Conservation (phyloP, 30 jellyfish, hydroid and myxozoan species). For the Hydractinia symbiolongicarpus region DNA sequence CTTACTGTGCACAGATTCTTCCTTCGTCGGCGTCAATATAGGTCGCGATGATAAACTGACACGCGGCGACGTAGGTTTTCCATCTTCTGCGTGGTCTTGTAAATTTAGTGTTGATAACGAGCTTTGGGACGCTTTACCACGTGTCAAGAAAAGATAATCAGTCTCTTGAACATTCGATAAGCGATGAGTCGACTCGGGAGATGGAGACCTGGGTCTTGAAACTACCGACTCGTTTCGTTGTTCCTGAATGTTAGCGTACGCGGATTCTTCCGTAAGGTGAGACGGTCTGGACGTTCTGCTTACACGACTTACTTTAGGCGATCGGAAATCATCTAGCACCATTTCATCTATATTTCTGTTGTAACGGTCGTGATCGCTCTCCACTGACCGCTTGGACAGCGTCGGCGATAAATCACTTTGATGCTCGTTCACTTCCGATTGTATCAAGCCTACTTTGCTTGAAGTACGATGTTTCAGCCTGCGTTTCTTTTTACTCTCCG, state of each 20-base stretch:
- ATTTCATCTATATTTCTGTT: constrained; percentile 5
- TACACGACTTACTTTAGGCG: constrained; percentile 16
- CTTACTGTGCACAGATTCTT: constrained; percentile 25
- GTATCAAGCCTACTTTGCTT: constrained; percentile 22
- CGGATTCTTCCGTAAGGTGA: constrained; percentile 15
- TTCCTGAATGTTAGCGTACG: constrained; percentile 10
- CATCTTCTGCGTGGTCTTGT: constrained; percentile 33
- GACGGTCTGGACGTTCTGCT: constrained; percentile 27
- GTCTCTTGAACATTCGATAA: background rate
- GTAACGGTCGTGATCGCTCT: constrained; percentile 29
- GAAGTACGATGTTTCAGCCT: constrained; percentile 24
- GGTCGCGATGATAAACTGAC: background rate
- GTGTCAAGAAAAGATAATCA: constrained; percentile 4
- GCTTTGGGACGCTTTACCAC: constrained; percentile 30
- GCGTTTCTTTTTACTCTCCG: constrained; percentile 27
- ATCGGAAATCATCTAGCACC: constrained; percentile 34
- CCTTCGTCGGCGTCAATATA: constrained; percentile 19
- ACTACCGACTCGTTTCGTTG: constrained; percentile 27
- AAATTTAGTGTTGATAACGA: constrained; percentile 33
- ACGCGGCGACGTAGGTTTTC: constrained; percentile 15
- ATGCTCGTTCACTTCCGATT: constrained; percentile 7
- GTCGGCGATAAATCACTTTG: constrained; percentile 2
- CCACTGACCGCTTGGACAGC: constrained; percentile 14
- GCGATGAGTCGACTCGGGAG: constrained; percentile 17
- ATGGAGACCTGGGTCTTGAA: constrained; percentile 38